A percentile compares a stretch with the other conserved stretches of the same genome.
phyloP scores from a whole-genome alignment of 1,140 invertebrate species.

The Babylonia areolata region DNA sequence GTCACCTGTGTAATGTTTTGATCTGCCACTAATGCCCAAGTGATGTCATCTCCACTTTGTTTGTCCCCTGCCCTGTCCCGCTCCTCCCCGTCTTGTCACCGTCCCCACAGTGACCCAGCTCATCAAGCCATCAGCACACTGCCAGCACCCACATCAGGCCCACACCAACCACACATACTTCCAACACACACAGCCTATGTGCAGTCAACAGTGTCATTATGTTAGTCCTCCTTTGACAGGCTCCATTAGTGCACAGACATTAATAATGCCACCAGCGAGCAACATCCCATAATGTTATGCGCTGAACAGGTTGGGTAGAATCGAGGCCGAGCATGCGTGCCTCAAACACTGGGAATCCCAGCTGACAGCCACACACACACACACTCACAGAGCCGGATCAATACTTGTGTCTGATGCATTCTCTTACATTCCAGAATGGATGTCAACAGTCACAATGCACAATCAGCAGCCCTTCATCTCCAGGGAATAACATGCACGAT shows the following conservation, averaged over 20 bases:
- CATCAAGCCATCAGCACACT: background rate
- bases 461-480: background rate
- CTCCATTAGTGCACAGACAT: constrained; percentile 36
- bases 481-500: constrained; percentile 2
- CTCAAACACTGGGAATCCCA: constrained; percentile 24
- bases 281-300: constrained; percentile 39
- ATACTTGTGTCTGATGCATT: constrained; percentile 15
- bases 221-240: constrained; percentile 18
- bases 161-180: background rate
- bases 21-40: background rate
- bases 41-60: background rate
- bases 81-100: background rate
- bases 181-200: background rate
- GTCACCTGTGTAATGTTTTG: constrained; percentile 1
- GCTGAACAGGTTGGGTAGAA: constrained; percentile 20
- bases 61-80: background rate
- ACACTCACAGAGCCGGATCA: background rate
- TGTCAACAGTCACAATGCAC: constrained; percentile 14
- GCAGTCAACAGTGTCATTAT: constrained; percentile 21
- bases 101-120: background rate
- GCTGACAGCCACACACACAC: constrained; percentile 36
- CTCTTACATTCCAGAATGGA: constrained; percentile 8
- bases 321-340: constrained; percentile 37
- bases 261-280: constrained; percentile 35
- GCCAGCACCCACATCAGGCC: background rate